Evolutionary conservation across 2,888 invertebrate genomes (phyloP), one percentile per base, ranked within the genome.

Genomic region (Nomada fabriciana): DNA sequence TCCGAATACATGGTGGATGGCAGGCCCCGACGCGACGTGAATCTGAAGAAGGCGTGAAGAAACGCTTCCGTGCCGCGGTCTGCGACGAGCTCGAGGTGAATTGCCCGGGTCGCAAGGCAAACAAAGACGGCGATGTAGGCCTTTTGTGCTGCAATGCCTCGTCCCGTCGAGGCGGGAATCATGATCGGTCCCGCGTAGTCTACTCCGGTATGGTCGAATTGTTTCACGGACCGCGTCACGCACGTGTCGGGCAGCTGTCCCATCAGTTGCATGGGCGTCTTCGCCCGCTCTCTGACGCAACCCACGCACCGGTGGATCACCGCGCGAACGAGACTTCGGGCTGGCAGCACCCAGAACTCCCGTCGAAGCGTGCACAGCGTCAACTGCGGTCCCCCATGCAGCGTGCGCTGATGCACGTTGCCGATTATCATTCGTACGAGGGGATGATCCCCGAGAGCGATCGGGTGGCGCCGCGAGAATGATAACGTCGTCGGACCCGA

Each of bases 401-500:
- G 0, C 25, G 25, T 25, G 25, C 25, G 25, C 25, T 25, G 2
- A 25, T 25, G 25, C 25, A 25, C 25, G 25, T 25, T 25, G 0
- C 0, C 25, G 2, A 25, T 25, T 0, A 25, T 25, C 0, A 25
- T 0, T 25, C 25, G 0, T 0, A 25, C 25, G 25, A 25, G 25
- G 25, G 0, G 25, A 25, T 25, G 2, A 0, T 25, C 25, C 0
- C 25, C 25, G 25, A 25, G 25, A 2, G 25, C 25, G 25, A 25
- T 25, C 25, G 25, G 25, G 25, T 25, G 25, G 25, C 25, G 25
- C 25, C 0, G 25, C 0, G 25, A 25, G 25, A 25, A 25, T 25
- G 25, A 0, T 25, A 25, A 1, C 1, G 0, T 2, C 25, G 2
- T 0, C 0, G 25, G 2, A 25, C 25, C 25, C 25, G 25, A 25